Conservation (phyloP, 2,888 invertebrate species). For the Cataglyphis livida region DNA sequence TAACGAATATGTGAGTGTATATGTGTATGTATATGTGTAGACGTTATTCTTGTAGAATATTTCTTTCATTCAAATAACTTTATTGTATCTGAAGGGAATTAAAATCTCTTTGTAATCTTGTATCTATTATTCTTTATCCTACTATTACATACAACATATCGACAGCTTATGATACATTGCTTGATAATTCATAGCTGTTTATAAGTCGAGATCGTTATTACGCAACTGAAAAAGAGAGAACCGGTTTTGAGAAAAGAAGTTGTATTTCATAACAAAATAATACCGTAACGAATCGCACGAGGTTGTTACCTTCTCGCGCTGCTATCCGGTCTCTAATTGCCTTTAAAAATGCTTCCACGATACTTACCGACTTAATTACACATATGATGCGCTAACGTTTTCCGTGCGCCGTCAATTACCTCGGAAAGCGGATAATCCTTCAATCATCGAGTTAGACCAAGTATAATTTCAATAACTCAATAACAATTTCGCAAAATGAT, state of each 20-base stretch:
- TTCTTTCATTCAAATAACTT: not conserved
- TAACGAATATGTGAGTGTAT: not conserved
- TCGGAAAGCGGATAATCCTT: not conserved
- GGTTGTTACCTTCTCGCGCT: conserved; percentile 12
- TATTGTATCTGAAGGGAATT: not conserved
- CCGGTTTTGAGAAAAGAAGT: conserved; percentile 32
- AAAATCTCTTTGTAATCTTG: not conserved
- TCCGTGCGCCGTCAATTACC: not conserved
- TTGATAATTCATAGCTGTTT: conserved; percentile 28
- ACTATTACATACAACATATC: not conserved
- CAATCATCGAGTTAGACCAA: conserved; percentile 17
- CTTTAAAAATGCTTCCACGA: conserved; percentile 29
- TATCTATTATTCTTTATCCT: not conserved
- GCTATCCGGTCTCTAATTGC: conserved; percentile 17
- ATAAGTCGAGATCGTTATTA: conserved; percentile 6
- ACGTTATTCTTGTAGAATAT: not conserved
- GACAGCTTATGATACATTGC: not conserved
- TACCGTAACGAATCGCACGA: conserved; percentile 7
- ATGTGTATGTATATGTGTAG: not conserved
- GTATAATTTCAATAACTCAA: not conserved
- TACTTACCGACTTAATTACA: conserved; percentile 30
- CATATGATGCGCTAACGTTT: conserved; percentile 18
- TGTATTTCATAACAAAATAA: conserved; percentile 1
- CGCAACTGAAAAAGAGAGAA: conserved; percentile 16
- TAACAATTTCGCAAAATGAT: not conserved